A percentile compares a stretch with the other conserved stretches of the same genome.
These are phyloP conservation scores for Dryoscopus gambensis DNA, from an alignment of 2,113 vertebrate species.

Conservation along the genomic window DNA sequence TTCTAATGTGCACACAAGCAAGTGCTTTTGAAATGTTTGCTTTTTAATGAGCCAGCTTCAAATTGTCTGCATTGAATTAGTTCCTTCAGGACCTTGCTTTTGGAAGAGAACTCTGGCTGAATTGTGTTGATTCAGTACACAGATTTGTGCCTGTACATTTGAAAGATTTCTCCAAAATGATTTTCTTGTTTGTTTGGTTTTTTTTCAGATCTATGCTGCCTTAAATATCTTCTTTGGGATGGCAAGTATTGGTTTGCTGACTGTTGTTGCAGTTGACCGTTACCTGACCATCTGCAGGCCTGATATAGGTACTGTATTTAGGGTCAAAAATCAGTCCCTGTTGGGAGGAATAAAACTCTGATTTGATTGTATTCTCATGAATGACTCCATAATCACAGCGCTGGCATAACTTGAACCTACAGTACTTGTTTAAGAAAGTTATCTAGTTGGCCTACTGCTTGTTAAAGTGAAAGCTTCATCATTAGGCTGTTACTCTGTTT, in stretches of 20 bases:
- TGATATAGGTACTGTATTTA: conserved; percentile 78
- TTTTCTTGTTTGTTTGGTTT: background rate
- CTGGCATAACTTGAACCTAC: background rate
- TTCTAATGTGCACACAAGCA: background rate
- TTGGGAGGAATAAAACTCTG: background rate
- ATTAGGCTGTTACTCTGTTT: background rate
- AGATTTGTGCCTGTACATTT: background rate
- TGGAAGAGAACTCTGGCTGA: background rate
- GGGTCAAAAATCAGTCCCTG: background rate
- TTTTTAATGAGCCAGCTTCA: background rate
- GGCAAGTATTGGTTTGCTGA: conserved; percentile 95
- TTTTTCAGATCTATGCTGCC: conserved; percentile 90
- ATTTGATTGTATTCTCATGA: background rate
- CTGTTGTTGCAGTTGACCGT: conserved; percentile 89
- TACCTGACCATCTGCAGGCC: conserved; percentile 91
- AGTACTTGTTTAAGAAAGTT: background rate
- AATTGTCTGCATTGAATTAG: background rate
- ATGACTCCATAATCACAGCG: background rate
- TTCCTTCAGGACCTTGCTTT: background rate
- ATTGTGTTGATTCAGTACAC: background rate
- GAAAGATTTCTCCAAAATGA: background rate
- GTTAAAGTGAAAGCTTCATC: background rate
- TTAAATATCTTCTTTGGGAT: conserved; percentile 98
- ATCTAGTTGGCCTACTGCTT: background rate
- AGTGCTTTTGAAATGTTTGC: background rate